These are phyloP conservation scores for Drosophila tanythrix DNA, from an alignment of 2,888 invertebrate genomes.

Conservation along the genomic window DNA sequence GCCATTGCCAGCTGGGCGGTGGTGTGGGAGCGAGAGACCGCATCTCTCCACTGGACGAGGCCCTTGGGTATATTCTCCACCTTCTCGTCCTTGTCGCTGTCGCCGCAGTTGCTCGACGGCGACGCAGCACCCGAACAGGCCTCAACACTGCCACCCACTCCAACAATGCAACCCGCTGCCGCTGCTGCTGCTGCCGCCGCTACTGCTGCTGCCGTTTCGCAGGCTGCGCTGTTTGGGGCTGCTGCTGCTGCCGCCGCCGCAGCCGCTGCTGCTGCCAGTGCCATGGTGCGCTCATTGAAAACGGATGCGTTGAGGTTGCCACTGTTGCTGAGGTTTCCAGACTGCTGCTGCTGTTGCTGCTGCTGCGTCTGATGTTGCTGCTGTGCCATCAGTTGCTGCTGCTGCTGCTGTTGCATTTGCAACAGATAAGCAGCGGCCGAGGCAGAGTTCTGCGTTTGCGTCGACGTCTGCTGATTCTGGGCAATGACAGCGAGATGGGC, in stretches of 20 bases:
- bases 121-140: slow-evolving; percentile 81
- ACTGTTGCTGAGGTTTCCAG: slow-evolving; percentile 63
- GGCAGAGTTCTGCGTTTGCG: slow-evolving; percentile 84
- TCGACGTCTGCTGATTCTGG: slow-evolving; percentile 84
- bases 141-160: slow-evolving; percentile 59
- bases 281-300: slow-evolving; percentile 82
- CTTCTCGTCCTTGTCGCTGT: slow-evolving; percentile 84
- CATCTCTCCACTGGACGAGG: slow-evolving; percentile 94
- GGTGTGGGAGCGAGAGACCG: slow-evolving; percentile 92
- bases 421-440: slow-evolving; percentile 83
- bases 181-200: slow-evolving; percentile 15
- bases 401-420: slow-evolving; percentile 82
- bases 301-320: slow-evolving; percentile 73
- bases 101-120: slow-evolving; percentile 84
- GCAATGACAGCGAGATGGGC: slow-evolving; percentile 88
- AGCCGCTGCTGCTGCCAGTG: slow-evolving; percentile 77
- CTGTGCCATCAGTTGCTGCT: slow-evolving; percentile 71
- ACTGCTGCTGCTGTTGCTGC: slow-evolving; percentile 69
- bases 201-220: slow-evolving; percentile 31
- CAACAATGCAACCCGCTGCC: slow-evolving; percentile 12
- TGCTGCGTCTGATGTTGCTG: slow-evolving; percentile 73
- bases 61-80: slow-evolving; percentile 86
- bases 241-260: slow-evolving; percentile 55
- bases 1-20: slow-evolving; percentile 96
- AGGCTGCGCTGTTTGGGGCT: slow-evolving; percentile 26